A percentile compares a stretch with the other conserved stretches of the same genome.
phyloP scores from a whole-genome alignment of 2,888 invertebrate species.

The Aromia moschata region DNA sequence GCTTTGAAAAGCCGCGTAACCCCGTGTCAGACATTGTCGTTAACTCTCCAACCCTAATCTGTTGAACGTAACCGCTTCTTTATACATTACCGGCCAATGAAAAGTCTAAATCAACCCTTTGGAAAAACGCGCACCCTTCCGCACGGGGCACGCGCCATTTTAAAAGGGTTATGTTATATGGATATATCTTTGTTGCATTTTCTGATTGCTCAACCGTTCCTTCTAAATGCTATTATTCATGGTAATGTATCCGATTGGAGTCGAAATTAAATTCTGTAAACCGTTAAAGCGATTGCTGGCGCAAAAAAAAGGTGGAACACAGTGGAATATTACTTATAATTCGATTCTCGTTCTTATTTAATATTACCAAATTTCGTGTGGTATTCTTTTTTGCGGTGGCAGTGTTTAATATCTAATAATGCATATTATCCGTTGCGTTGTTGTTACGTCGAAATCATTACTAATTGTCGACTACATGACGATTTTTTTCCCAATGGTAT shows the following conservation, averaged over 20 bases:
- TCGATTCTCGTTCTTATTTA: background rate
- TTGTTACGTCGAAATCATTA: background rate
- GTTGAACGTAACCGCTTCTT: conserved; percentile 49
- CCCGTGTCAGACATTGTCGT: conserved; percentile 48
- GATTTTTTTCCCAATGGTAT: background rate
- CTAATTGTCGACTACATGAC: background rate
- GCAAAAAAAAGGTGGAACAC: conserved; percentile 1
- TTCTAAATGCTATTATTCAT: conserved; percentile 21
- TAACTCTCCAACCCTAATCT: conserved; percentile 46
- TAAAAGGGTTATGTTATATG: conserved; percentile 6
- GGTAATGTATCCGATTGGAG: conserved; percentile 19
- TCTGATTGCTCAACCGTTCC: conserved; percentile 21
- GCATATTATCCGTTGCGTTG: conserved; percentile 11
- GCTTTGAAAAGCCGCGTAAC: conserved; percentile 40
- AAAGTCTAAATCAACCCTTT: conserved; percentile 45
- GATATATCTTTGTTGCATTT: conserved; percentile 14
- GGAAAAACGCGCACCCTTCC: conserved; percentile 12
- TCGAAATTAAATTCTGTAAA: conserved; percentile 6
- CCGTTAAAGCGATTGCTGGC: conserved; percentile 9
- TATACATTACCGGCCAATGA: conserved; percentile 36
- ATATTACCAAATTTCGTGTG: conserved; percentile 3
- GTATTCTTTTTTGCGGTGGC: background rate
- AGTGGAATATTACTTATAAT: background rate
- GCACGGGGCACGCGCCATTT: conserved; percentile 22
- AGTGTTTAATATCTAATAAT: background rate